Evolutionary conservation across 2,888 invertebrate genomes (phyloP), one percentile per base, ranked within the genome.

Genomic region (Trilocha varians): DNA sequence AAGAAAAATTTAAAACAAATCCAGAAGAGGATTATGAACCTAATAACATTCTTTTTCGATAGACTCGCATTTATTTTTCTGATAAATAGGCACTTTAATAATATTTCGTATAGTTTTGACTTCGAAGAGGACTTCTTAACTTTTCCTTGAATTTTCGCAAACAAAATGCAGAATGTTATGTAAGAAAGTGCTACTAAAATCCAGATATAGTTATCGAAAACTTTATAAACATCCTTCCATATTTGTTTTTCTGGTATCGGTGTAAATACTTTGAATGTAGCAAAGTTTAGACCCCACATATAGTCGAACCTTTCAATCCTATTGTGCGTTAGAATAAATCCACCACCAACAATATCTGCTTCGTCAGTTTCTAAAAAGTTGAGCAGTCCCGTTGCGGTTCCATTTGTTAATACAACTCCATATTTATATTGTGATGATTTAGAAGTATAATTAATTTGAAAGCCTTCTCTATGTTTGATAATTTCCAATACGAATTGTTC

Each of bases 1-100:
- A 78, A 63, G 36, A 67, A 75, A 47, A 70, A 79, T 33, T 75
- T 65, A 32, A 73, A 79, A 65, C 69, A 67, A 45, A 74, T 56
- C 79, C 79, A 79, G 40, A 52, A 54, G 16, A 70, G 40, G 16
- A 72, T 53, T 6, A 78, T 45, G 0, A 48, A 41, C 50, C 65
- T 62, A 18, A 71, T 52, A 32, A 55, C 56, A 36, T 54, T 61
- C 5, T 59, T 49, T 43, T 45, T 60, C 2, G 65, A 50, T 34
- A 73, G 46, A 1, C 54, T 59, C 25, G 47, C 42, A 39, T 65
- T 60, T 5, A 64, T 52, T 15, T 71, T 69, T 9, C 56, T 60
- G 37, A 25, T 25, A 25, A 64, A 62, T 42, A 71, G 61, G 42
- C 70, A 73, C 13, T 71, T 77, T 62, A 66, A 72, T 17, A 73